These are phyloP conservation scores for Corella eumyota DNA, from an alignment of 23 tunicate genomes.

Conservation along the genomic window DNA sequence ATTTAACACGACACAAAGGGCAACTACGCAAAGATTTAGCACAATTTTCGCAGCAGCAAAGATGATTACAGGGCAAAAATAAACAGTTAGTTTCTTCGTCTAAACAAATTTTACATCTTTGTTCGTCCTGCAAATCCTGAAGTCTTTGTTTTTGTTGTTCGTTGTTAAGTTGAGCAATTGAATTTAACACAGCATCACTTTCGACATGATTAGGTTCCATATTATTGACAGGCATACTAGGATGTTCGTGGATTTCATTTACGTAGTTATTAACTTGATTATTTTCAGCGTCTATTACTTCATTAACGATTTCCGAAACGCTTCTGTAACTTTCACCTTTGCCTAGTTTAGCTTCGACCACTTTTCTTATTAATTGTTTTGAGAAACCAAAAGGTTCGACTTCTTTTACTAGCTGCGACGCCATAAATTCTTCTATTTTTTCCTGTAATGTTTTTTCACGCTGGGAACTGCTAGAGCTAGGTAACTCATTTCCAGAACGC, in stretches of 20 bases:
- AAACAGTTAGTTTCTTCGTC: constrained; percentile 19
- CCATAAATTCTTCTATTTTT: background rate
- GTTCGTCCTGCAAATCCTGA: constrained; percentile 11
- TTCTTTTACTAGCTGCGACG: background rate
- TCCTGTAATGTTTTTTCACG: background rate
- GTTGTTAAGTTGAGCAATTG: background rate
- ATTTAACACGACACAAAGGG: constrained; percentile 37
- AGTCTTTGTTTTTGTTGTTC: background rate
- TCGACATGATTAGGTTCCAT: too few species aligned
- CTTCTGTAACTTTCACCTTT: background rate
- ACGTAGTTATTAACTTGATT: too few species aligned
- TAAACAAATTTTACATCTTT: constrained; percentile 48
- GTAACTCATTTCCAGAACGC: too few species aligned
- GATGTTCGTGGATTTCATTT: too few species aligned
- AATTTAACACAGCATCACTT: background rate
- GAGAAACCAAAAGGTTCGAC: background rate
- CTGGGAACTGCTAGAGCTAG: background rate
- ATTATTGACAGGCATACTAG: too few species aligned
- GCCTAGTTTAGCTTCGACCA: background rate
- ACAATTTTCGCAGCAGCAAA: constrained; percentile 42
- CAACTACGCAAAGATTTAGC: constrained; percentile 28
- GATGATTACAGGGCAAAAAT: constrained; percentile 44
- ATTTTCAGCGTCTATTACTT: too few species aligned
- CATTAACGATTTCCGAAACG: too few species aligned
- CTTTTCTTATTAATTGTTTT: background rate